Evolutionary conservation across 2,797 vertebrate genomes (phyloP), one percentile per base, ranked within the genome.

Genomic region (Etheostoma perlongum): DNA sequence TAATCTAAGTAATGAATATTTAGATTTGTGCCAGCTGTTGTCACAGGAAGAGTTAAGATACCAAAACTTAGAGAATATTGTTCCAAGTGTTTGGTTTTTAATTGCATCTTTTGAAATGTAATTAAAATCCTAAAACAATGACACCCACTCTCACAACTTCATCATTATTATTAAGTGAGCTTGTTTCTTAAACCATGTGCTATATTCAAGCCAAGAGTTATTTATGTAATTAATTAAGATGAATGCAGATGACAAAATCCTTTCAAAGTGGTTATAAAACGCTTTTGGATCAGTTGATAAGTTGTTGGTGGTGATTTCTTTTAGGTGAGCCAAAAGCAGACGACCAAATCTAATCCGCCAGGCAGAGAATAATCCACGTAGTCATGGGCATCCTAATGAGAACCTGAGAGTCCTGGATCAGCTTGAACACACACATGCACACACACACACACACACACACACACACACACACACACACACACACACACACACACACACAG

Each of bases 301-400:
- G 46, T 46, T 58, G 54, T 64, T 78, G 53, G 55, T 74, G 36
- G 47, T 65, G 70, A 72, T 54, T 58, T 59, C 27, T 74, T 58
- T 67, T 42, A 72, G 2, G 4, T 46, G 59, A 74, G 67, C 84
- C 69, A 84, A 76, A 75, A 82, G 69, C 83, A 89, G 82, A 83
- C n/a, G 44, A 85, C 68, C 80, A 88, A 89, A 92, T 89, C 79
- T 85, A 83, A 90, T 89, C 86, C 83, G 68, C 76, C 54, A 74
- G 76, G 87, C 71, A 40, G 70, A 85, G 67, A 89, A 82, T 87
- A 88, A 92, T 88, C 86, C 72, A 78, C 14, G 30, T 68, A 79
- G 87, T 93, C 92, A 94, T 90, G 89, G 90, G 74, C 59, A 66
- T 59, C 63, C 79, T 94, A 91, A 92, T 88, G 85, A 88, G 88